Percentiles rank a stretch among this genome's conserved stretches.
Evolutionary conservation across 2,888 invertebrate genomes (phyloP).

Genomic region (Pecten maximus): DNA sequence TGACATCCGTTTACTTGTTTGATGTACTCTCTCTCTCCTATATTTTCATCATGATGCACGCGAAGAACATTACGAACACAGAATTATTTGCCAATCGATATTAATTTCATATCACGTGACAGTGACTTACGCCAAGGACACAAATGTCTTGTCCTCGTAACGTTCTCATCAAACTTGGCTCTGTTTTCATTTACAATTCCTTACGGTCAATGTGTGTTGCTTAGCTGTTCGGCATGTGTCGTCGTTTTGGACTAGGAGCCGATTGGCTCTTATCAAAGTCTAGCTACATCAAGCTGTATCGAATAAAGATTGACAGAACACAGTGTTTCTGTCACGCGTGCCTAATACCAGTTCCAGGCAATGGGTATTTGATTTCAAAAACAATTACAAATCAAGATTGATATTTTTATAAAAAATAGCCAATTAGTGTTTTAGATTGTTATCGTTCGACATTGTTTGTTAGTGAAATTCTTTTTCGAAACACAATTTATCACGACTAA

Average conservation of each 20-base stretch:
- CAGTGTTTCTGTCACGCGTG: neutral
- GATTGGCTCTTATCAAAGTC: neutral
- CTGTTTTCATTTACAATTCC: neutral
- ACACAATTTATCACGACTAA: neutral
- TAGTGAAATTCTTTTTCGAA: neutral
- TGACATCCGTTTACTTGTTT: no score
- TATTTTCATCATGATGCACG: no score
- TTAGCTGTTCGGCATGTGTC: neutral
- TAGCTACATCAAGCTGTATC: neutral
- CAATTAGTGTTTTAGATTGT: neutral
- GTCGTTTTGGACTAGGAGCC: neutral
- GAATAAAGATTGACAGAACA: neutral
- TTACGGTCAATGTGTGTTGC: neutral
- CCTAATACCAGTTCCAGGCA: neutral
- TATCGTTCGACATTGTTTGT: neutral
- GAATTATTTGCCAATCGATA: neutral
- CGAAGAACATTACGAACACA: no score
- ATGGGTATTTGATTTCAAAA: neutral
- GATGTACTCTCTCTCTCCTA: no score
- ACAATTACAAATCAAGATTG: slow-evolving; percentile 25
- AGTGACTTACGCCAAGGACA: neutral
- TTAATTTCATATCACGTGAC: neutral
- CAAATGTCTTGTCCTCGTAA: neutral
- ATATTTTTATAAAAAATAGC: neutral
- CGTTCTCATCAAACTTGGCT: neutral